phyloP scores from a whole-genome alignment of 2,888 invertebrate species.

The Serrognathus titanus region DNA sequence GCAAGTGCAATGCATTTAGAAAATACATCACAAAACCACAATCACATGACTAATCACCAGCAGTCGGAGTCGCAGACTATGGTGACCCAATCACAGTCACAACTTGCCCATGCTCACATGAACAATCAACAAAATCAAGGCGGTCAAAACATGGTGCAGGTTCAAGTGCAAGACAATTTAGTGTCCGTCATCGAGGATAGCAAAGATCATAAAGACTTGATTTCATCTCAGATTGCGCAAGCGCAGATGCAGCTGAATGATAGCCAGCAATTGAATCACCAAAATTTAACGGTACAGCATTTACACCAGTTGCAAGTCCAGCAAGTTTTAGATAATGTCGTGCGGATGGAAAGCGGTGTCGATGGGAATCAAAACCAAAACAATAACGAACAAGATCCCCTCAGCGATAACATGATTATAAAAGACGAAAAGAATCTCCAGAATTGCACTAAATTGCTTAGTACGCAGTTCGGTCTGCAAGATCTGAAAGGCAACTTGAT shows the following conservation, averaged over 20 bases:
- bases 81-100: constrained; percentile 45
- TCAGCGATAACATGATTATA: constrained; percentile 33
- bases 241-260: constrained; percentile 51
- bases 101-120: constrained; percentile 41
- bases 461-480: constrained; percentile 44
- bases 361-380: constrained; percentile 55
- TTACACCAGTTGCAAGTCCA: constrained; percentile 54
- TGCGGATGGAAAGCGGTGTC: constrained; percentile 45
- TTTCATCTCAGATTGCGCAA: constrained; percentile 40
- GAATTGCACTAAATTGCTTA: constrained; percentile 52
- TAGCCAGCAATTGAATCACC: constrained; percentile 51
- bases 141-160: constrained; percentile 47
- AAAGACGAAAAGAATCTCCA: constrained; percentile 59
- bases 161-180: constrained; percentile 49
- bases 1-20: constrained; percentile 46
- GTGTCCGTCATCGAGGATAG: constrained; percentile 48
- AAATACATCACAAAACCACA: constrained; percentile 32
- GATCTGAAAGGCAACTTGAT: constrained; percentile 54
- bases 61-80: constrained; percentile 29
- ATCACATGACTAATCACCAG: constrained; percentile 22
- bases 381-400: constrained; percentile 54
- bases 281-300: constrained; percentile 43
- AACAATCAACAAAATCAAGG: constrained; percentile 33
- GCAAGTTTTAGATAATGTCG: constrained; percentile 54
- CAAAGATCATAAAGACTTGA: constrained; percentile 45